Conservation (phyloP, 2,888 invertebrate species). For the Agonopterix heracliana region DNA sequence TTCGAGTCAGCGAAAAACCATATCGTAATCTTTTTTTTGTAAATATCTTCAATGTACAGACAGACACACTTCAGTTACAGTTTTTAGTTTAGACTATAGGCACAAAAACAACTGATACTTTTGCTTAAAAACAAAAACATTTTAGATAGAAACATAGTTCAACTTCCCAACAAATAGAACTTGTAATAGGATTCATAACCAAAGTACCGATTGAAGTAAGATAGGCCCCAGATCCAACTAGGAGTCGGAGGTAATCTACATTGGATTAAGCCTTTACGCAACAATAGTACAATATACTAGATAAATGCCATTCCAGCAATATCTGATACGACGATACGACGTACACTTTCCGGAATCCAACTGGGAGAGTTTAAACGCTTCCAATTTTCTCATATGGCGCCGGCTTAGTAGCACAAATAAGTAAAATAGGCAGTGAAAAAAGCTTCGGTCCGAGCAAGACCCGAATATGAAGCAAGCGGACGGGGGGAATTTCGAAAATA, state of each 20-base stretch:
- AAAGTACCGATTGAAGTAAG: slow-evolving; percentile 1
- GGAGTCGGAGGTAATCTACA: slow-evolving; percentile 2
- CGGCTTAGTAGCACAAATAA: slow-evolving; percentile 44
- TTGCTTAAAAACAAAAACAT: too few species aligned
- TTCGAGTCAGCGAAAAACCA: too few species aligned
- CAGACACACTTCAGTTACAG: too few species aligned
- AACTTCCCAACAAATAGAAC: neutral
- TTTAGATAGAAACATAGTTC: too few species aligned
- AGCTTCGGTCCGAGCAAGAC: slow-evolving; percentile 27
- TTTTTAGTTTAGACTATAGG: too few species aligned
- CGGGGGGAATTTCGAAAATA: slow-evolving; percentile 47
- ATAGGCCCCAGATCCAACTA: neutral
- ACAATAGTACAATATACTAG: slow-evolving; percentile 1
- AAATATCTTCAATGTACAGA: too few species aligned
- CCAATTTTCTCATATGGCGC: slow-evolving; percentile 42
- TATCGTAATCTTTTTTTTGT: too few species aligned
- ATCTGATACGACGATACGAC: slow-evolving; percentile 6
- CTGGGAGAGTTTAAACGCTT: slow-evolving; percentile 33
- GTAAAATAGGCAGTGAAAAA: slow-evolving; percentile 35
- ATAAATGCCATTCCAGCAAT: slow-evolving; percentile 5
- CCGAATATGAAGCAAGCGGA: slow-evolving; percentile 40
- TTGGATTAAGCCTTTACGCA: slow-evolving; percentile 2
- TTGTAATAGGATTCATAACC: slow-evolving; percentile 3
- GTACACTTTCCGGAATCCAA: slow-evolving; percentile 17
- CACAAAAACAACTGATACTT: too few species aligned